Evolutionary conservation across 2,888 invertebrate genomes (phyloP), one percentile per base, ranked within the genome.

Genomic region (Drosophila flavopinicola): DNA sequence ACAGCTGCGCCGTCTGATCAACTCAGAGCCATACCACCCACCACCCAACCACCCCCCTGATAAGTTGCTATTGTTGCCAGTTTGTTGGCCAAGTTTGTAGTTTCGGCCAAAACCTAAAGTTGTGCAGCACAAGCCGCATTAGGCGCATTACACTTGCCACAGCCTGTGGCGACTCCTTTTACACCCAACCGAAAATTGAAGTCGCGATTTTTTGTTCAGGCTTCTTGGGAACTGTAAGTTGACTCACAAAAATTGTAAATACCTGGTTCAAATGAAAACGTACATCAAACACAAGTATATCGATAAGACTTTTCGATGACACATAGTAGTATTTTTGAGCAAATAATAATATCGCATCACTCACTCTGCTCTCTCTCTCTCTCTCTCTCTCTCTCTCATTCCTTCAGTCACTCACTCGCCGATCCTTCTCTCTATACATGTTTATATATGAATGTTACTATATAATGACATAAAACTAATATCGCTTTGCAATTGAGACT

Each of bases 401-500:
- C 25, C n/a, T n/a, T n/a, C n/a, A n/a, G n/a, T n/a, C n/a, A 52
- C 20, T 38, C 48, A 25, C 24, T n/a, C 17, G 42, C 23, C n/a
- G n/a, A n/a, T n/a, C n/a, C n/a, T n/a, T 49, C 39, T 17, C 30
- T 17, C 39, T 37, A 6, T 20, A 10, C 13, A 32, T 17, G 10
- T 17, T 30, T 25, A 7, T 27, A 60, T n/a, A n/a, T 32, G n/a
- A 6, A 24, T 9, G 4, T 17, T 10, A 17, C 1, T 30, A 35
- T 53, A 42, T 47, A 51, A 30, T 69, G 35, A 10, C 24, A 47
- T 38, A 44, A 32, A 38, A 60, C 41, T 71, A 75, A 76, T 73
- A 73, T 73, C 76, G 67, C 58, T 58, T 72, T 59, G 52, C 65
- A 53, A 64, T 51, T 75, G 73, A 74, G 73, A 74, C 76, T 74